phyloP scores from a whole-genome alignment of 2,113 vertebrate genomes.

The Antennarius striatus region DNA sequence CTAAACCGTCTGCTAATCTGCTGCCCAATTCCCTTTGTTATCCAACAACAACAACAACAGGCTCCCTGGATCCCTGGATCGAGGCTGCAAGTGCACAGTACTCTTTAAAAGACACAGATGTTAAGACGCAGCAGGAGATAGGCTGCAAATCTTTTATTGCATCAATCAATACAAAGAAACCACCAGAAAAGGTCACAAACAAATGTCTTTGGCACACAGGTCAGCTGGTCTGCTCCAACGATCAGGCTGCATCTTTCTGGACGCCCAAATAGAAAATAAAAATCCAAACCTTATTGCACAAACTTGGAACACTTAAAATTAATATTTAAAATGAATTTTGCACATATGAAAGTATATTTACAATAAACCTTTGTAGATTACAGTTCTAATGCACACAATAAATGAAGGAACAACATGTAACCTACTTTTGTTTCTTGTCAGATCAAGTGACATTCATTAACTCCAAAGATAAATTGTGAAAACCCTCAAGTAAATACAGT shows the following conservation, averaged over 20 bases:
- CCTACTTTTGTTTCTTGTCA: constrained; percentile 26
- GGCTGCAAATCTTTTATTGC: constrained; percentile 66
- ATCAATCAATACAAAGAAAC: constrained; percentile 68
- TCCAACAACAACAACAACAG: constrained; percentile 55
- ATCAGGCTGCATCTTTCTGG: constrained; percentile 35
- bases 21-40: constrained; percentile 63
- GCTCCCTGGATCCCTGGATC: constrained; percentile 46
- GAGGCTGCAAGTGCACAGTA: constrained; percentile 17
- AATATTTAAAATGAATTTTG: constrained; percentile 34
- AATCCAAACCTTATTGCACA: constrained; percentile 51
- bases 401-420: constrained; percentile 11
- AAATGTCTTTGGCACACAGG: constrained; percentile 39
- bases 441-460: constrained; percentile 44
- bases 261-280: constrained; percentile 58
- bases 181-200: constrained; percentile 25
- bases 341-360: constrained; percentile 68
- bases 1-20: constrained; percentile 63
- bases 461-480: constrained; percentile 14
- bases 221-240: constrained; percentile 19
- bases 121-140: constrained; percentile 43
- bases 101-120: constrained; percentile 58
- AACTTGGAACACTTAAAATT: constrained; percentile 48
- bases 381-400: constrained; percentile 40
- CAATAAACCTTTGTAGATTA: constrained; percentile 42
- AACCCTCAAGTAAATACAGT: constrained; percentile 23